phyloP scores from a whole-genome alignment of 2,113 vertebrate genomes.

The Myrmecobius fasciatus region DNA sequence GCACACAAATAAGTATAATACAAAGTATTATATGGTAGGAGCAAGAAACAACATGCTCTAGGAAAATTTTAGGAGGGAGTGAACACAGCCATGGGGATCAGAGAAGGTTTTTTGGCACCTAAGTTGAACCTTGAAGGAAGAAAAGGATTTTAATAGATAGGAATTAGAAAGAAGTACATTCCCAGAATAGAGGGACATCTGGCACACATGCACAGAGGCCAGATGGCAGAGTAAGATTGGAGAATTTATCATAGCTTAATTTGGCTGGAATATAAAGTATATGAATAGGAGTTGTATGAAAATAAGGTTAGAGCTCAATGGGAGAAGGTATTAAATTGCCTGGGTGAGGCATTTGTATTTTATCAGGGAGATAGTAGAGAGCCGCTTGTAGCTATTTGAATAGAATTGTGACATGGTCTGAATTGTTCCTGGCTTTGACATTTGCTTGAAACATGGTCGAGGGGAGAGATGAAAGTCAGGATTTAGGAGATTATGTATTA shows the following conservation, averaged over 20 bases:
- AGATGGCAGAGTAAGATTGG: not conserved
- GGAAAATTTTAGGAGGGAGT: not conserved
- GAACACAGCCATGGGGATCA: not conserved
- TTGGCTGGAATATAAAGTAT: not conserved
- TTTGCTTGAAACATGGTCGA: not conserved
- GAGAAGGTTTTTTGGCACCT: not conserved
- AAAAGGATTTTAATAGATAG: not conserved
- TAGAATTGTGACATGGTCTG: not conserved
- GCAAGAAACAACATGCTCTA: not conserved
- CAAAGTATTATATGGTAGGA: not conserved
- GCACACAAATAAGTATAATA: not conserved
- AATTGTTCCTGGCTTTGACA: not conserved
- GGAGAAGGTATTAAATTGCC: not conserved
- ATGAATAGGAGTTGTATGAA: not conserved
- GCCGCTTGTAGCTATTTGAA: not conserved
- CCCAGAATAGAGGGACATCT: not conserved
- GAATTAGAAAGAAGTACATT: not conserved
- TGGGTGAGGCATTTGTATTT: not conserved
- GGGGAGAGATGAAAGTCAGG: not conserved
- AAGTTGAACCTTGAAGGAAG: not conserved
- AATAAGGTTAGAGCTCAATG: not conserved
- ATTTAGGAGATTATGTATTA: not conserved
- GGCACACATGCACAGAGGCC: not conserved
- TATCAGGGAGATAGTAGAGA: not conserved
- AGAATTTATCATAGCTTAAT: not conserved